These are phyloP conservation scores for Danio tinwini DNA, from an alignment of 2,797 vertebrate species.

Conservation along the genomic window DNA sequence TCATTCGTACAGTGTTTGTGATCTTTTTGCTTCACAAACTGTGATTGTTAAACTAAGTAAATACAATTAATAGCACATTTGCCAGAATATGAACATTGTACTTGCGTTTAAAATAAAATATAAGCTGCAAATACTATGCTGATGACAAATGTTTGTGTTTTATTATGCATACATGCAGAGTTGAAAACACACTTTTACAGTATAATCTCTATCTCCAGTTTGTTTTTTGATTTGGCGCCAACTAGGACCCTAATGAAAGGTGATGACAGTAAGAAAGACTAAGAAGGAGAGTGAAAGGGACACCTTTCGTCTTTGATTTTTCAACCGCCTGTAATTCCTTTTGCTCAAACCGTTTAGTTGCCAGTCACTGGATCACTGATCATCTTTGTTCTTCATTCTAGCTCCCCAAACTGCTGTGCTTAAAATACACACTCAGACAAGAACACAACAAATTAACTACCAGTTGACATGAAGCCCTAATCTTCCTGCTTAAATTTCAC, in stretches of 20 bases:
- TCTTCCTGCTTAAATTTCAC: neutral
- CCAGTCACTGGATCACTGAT: conserved; percentile 29
- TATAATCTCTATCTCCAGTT: too few relatives aligned
- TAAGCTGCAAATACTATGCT: too few relatives aligned
- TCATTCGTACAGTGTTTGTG: too few relatives aligned
- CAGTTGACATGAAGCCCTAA: neutral
- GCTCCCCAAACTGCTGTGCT: neutral
- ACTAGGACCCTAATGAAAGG: neutral
- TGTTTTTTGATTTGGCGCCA: too few relatives aligned
- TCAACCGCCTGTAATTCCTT: conserved; percentile 46
- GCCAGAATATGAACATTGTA: too few relatives aligned
- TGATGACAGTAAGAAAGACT: neutral
- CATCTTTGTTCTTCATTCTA: conserved; percentile 7
- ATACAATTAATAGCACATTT: too few relatives aligned
- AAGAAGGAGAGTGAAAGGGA: neutral
- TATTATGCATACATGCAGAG: too few relatives aligned
- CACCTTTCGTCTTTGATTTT: conserved; percentile 24
- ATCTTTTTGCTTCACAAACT: too few relatives aligned
- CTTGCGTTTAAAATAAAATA: too few relatives aligned
- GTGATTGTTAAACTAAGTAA: too few relatives aligned
- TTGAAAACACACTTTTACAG: too few relatives aligned
- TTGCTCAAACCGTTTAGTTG: conserved; percentile 40
- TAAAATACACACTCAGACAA: conserved; percentile 28
- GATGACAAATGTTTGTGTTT: too few relatives aligned
- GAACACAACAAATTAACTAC: conserved; percentile 15